Conservation (phyloP, 37 sponge, comb jelly and placozoan genomes). For the Dysidea cf. avara region DNA sequence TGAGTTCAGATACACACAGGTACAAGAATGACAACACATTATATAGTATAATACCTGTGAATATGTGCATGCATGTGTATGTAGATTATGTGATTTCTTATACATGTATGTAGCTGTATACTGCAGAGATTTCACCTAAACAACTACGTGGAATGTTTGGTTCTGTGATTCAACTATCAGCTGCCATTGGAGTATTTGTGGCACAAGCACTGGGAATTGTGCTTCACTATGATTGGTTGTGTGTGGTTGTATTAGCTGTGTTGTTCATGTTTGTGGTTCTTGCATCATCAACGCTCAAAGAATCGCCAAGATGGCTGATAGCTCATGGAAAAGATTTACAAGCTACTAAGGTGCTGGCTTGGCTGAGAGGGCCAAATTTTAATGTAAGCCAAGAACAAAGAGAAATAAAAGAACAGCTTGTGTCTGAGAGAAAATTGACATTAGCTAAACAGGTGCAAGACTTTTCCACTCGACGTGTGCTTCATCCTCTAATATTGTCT, state of each 20-base stretch:
- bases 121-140: conserved; percentile 66
- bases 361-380: conserved; percentile 41
- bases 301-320: conserved; percentile 81
- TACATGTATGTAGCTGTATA: conserved; percentile 83
- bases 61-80: no score
- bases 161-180: conserved; percentile 63
- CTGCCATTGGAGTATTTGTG: conserved; percentile 70
- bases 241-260: conserved; percentile 40
- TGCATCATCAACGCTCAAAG: conserved; percentile 53
- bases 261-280: conserved; percentile 51
- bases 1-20: no score
- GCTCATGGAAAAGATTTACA: background rate
- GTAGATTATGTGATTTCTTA: no score
- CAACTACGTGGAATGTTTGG: conserved; percentile 69
- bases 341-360: conserved; percentile 19
- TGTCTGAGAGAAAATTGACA: background rate
- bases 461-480: conserved; percentile 12
- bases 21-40: no score
- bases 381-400: conserved; percentile 30
- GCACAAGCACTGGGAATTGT: conserved; percentile 43
- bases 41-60: no score
- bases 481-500: conserved; percentile 40
- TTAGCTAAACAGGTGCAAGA: conserved; percentile 1
- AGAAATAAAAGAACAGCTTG: conserved; percentile 12
- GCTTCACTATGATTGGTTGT: conserved; percentile 38